Evolutionary conservation across 1,140 invertebrate species (phyloP), one percentile per base, ranked within the genome.

Genomic region (Anagrus nilaparvatae): DNA sequence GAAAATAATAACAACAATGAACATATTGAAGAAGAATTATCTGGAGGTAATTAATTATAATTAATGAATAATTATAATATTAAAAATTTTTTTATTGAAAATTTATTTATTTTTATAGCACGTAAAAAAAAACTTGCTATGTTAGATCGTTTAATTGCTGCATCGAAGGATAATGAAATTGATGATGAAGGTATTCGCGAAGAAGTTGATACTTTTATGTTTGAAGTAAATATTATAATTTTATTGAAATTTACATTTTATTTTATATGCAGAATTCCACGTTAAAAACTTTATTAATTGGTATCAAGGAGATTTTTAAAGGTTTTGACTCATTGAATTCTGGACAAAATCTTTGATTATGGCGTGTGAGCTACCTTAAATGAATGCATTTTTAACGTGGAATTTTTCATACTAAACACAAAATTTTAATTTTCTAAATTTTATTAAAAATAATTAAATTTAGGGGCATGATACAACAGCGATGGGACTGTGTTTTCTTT

Each of bases 121-220:
- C 61, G 60, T 23, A 79, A 72, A 43, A 76, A 73, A 42, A 71
- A 76, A 35, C 53, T 81, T 10, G 84, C 86, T 8, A 86, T 93
- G 67, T 60, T 93, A n/a, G 88, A 93, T 69, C 68, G 90, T 47
- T 52, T 89, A 7, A 60, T 89, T 51, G 71, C 71, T n/a, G 71
- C 75, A 40, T 65, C 70, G 29, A 55, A 69, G 40, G 63, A 71
- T 14, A 67, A 61, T 29, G 33, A 49, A 8, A 73, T 75, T 37
- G 72, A 71, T 43, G 62, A 77, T 34, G 44, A 65, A 17, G 83
- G 84, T 39, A 84, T 90, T 31, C 70, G 76, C 46, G 84, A 87
- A 55, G 85, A 88, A 71, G 82, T 86, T 5, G 82, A 87, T 56
- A 87, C 83, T 0, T 88, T 87, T 52, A 81, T 85, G 73, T 86